Evolutionary conservation across 2,797 vertebrate species (phyloP).

Genomic region (Sternotherus odoratus): DNA sequence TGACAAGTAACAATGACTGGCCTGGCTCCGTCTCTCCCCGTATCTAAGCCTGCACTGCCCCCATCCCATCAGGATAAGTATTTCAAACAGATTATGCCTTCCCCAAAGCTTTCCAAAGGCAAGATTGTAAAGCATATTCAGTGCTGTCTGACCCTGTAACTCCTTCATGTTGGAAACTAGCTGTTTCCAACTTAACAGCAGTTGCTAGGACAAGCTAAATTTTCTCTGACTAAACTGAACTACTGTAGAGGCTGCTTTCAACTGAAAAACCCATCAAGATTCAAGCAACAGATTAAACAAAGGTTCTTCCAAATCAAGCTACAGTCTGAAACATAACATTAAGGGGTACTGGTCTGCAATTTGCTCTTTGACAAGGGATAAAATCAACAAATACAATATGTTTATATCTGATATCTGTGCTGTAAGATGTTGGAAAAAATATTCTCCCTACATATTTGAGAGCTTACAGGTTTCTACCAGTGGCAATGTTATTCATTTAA

Average conservation of each 20-base stretch:
- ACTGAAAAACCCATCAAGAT: not conserved
- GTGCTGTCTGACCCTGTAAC: not conserved
- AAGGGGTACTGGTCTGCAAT: accelerated
- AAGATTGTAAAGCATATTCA: not conserved
- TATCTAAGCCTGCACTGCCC: conserved; percentile 35
- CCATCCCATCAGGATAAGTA: conserved; percentile 16
- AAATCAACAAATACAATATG: not conserved
- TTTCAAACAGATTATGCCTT: conserved; percentile 31
- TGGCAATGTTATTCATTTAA: not conserved
- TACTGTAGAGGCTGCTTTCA: accelerated
- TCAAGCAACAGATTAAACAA: not conserved
- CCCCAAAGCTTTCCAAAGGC: not conserved
- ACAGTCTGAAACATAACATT: not conserved
- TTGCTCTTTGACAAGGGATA: not conserved
- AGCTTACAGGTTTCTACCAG: not conserved
- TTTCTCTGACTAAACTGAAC: not conserved
- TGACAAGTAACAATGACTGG: not conserved
- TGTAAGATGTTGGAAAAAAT: not conserved
- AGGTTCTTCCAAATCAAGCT: not conserved
- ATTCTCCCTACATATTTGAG: not conserved
- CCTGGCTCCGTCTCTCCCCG: not conserved
- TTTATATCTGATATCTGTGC: not conserved
- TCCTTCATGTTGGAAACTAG: not conserved
- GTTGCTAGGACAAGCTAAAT: not conserved
- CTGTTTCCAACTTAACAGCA: not conserved